These are phyloP conservation scores for Dicentrarchus labrax DNA, from an alignment of 2,113 vertebrate genomes.

Conservation along the genomic window DNA sequence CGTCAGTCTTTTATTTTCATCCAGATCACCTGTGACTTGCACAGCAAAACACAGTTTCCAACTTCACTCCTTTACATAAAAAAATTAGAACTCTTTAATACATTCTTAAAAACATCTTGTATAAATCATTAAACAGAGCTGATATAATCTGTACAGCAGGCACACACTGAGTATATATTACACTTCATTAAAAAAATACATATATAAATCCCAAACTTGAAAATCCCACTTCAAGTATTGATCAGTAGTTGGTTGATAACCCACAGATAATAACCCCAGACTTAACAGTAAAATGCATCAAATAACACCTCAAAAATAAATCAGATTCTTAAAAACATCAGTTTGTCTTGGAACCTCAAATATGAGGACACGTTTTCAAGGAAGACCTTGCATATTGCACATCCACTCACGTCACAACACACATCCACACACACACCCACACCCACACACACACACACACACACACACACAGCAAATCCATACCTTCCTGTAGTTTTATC, in stretches of 20 bases:
- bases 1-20: conserved; percentile 65
- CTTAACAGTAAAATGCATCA: conserved; percentile 31
- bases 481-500: background rate
- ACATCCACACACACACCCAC: conserved; percentile 3
- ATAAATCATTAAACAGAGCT: conserved; percentile 60
- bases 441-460: conserved; percentile 22
- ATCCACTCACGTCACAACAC: conserved; percentile 8
- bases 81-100: conserved; percentile 68
- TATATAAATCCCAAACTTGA: conserved; percentile 67
- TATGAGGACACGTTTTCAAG: conserved; percentile 37
- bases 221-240: conserved; percentile 76
- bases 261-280: conserved; percentile 42
- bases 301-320: conserved; percentile 52
- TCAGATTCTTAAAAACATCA: conserved; percentile 32
- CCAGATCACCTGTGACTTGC: conserved; percentile 74
- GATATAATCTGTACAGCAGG: conserved; percentile 68
- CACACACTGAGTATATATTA: conserved; percentile 74
- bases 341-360: conserved; percentile 18
- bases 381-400: conserved; percentile 55
- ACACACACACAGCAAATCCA: conserved; percentile 9
- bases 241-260: conserved; percentile 59
- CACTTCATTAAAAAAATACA: conserved; percentile 62
- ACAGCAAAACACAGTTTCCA: conserved; percentile 67
- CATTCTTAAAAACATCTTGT: conserved; percentile 57
- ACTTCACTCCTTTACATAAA: conserved; percentile 44